Evolutionary conservation across 2,797 vertebrate species (phyloP).

Genomic region (Sitta carolinensis): DNA sequence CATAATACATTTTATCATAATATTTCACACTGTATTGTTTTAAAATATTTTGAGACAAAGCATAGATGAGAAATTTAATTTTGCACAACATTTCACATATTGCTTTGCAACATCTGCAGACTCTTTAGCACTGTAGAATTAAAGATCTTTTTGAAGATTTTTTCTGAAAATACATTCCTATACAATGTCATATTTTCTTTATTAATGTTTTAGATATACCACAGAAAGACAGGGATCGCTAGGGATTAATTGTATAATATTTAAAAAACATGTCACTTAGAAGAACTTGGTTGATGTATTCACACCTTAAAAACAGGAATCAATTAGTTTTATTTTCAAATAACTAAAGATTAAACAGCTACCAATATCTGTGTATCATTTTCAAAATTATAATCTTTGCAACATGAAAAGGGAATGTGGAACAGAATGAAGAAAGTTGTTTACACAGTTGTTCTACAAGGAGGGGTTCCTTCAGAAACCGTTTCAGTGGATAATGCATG

Average conservation of each 20-base stretch:
- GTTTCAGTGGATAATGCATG: background rate
- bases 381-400: background rate
- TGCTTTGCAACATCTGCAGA: background rate
- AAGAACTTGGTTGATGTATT: background rate
- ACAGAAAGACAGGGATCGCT: background rate
- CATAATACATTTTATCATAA: background rate
- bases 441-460: background rate
- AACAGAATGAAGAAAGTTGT: background rate
- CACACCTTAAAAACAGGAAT: background rate
- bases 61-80: background rate
- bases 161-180: background rate
- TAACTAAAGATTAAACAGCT: background rate
- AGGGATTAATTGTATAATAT: background rate
- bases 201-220: background rate
- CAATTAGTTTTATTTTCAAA: background rate
- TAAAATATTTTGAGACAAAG: background rate
- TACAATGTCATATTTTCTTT: background rate
- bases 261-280: background rate
- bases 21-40: background rate
- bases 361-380: background rate
- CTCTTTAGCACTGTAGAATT: background rate
- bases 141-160: background rate
- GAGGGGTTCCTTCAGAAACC: background rate
- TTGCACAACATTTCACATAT: background rate
- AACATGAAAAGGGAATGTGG: background rate